Evolutionary conservation across 2,113 vertebrate genomes (phyloP), one percentile per base, ranked within the genome.

Genomic region (Anoura caudifer): DNA sequence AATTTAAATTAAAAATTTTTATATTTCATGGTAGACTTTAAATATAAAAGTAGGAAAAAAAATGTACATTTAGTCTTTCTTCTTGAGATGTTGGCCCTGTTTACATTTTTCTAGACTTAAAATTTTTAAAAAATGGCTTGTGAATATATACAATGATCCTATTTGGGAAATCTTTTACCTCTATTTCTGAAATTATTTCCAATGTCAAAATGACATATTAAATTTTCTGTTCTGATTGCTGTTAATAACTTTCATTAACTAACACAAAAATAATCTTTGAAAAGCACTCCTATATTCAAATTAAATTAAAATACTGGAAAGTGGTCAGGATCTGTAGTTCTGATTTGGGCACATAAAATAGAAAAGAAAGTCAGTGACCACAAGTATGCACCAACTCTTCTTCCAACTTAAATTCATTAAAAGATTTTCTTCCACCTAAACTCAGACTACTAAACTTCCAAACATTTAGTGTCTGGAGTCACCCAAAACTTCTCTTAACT

Each of bases 251-350:
- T 67, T 75, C 45, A 73, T 33, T 92, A 85, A 76, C 43, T 77
- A 90, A 88, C 17, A 93, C 41, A 94, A 97, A 95, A 90, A 20
- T 81, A 91, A 96, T 75, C 12, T 56, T 69, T 38, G 59, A 73
- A 95, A 94, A 91, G 67, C 38, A 86, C 54, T 95, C 59, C 54
- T 79, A 20, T 54, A 92, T 73, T 96, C 52, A 95, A 95, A 96
- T 97, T 95, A 95, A 95, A 97, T 97, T 97, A 96, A 97, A 94
- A 84, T 75, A 75, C 72, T 69, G 59, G 80, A 91, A 97, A 94
- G 75, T 90, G 83, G 96, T 96, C 59, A 77, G 41, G 15, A 90
- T 75, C 90, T 92, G 38, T 85, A 97, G 95, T 88, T 93, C 69
- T 56, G 50, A 95, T 69, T 81, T 77, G 96, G 95, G 95, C 94